Conservation (phyloP, 2,888 invertebrate species). For the Drosophila peninsularis region DNA sequence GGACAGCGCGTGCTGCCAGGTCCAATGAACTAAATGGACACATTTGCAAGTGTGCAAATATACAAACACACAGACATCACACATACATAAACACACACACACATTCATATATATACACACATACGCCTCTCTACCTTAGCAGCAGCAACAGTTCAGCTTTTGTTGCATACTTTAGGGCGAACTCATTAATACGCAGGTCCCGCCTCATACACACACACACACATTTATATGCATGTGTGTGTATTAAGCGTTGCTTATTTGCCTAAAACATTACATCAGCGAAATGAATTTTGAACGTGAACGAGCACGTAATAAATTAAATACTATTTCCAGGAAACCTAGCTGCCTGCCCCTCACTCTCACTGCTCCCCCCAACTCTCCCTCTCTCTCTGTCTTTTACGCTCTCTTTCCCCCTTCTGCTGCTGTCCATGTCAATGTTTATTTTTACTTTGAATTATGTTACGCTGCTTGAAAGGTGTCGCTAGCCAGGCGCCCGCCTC, state of each 20-base stretch:
- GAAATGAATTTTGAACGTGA: conserved; percentile 69
- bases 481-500: neutral
- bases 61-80: conserved; percentile 13
- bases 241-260: conserved; percentile 64
- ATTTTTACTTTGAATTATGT: conserved; percentile 75
- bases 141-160: conserved; percentile 17
- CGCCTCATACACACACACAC: conserved; percentile 7
- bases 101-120: neutral
- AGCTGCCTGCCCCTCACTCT: neutral
- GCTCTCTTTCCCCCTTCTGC: neutral
- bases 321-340: conserved; percentile 66
- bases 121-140: neutral
- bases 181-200: conserved; percentile 59
- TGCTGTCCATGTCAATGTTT: conserved; percentile 68
- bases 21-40: conserved; percentile 77
- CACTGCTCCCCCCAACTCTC: conserved; percentile 8
- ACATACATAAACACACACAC: conserved; percentile 10
- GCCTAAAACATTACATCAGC: conserved; percentile 78
- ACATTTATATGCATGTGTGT: conserved; percentile 11
- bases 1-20: conserved; percentile 57
- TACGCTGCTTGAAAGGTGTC: conserved; percentile 38
- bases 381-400: neutral
- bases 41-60: conserved; percentile 43
- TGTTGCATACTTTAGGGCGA: conserved; percentile 77
- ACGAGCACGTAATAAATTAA: conserved; percentile 69